Evolutionary conservation across 2,113 vertebrate species (phyloP).

Genomic region (Callopanchax toddi): DNA sequence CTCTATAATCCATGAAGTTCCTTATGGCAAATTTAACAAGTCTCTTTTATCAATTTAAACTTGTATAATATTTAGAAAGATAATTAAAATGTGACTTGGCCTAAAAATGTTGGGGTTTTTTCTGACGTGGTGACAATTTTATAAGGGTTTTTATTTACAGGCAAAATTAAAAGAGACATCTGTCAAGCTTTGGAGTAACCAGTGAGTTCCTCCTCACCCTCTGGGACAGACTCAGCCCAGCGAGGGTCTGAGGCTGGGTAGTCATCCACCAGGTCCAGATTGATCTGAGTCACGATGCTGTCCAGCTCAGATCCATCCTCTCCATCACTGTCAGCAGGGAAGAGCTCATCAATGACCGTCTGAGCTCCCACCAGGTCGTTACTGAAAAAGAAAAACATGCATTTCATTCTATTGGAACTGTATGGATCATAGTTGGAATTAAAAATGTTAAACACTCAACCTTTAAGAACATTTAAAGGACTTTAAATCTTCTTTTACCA

Average conservation of each 20-base stretch:
- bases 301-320: constrained; percentile 85
- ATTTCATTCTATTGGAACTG: not conserved
- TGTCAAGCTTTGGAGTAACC: too few species aligned
- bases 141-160: too few species aligned
- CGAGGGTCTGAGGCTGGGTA: constrained; percentile 96
- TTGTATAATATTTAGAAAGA: too few species aligned
- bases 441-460: not conserved
- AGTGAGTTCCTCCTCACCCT: constrained; percentile 79
- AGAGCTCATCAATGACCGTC: constrained; percentile 84
- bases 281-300: constrained; percentile 85
- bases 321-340: constrained; percentile 77
- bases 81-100: too few species aligned
- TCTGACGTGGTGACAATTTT: too few species aligned
- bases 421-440: not conserved
- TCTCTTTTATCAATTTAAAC: too few species aligned
- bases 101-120: too few species aligned
- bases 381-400: constrained; percentile 60
- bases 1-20: too few species aligned
- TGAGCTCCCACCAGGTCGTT: constrained; percentile 89
- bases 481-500: too few species aligned
- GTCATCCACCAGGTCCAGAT: constrained; percentile 92
- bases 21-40: too few species aligned
- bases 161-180: too few species aligned
- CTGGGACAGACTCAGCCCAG: constrained; percentile 96
- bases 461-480: not conserved